Evolutionary conservation across 2,888 invertebrate genomes (phyloP).

Genomic region (Venustoraphidia nigricollis): DNA sequence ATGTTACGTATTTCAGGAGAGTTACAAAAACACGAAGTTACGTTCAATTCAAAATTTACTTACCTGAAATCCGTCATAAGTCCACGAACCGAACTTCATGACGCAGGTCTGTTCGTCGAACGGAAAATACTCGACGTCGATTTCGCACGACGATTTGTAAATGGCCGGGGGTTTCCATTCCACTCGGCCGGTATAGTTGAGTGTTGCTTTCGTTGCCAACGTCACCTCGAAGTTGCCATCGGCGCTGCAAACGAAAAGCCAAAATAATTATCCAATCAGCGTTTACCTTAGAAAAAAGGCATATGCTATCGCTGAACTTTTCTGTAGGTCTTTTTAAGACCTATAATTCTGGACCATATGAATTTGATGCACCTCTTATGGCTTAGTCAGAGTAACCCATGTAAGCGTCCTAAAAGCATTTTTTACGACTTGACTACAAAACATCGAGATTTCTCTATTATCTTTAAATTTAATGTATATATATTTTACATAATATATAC

Average conservation of each 20-base stretch:
- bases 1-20: not conserved
- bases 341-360: too few relatives aligned
- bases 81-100: slow-evolving; percentile 78
- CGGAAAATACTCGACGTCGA: slow-evolving; percentile 74
- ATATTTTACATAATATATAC: too few relatives aligned
- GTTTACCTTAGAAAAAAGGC: too few relatives aligned
- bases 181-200: slow-evolving; percentile 67
- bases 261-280: too few relatives aligned
- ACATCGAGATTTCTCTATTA: too few relatives aligned
- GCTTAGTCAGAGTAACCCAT: too few relatives aligned
- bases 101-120: slow-evolving; percentile 78
- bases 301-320: too few relatives aligned
- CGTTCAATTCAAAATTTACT: slow-evolving; percentile 25
- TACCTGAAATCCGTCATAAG: slow-evolving; percentile 72
- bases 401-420: too few relatives aligned
- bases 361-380: too few relatives aligned
- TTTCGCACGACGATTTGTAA: slow-evolving; percentile 79
- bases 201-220: slow-evolving; percentile 64
- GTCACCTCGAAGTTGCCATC: slow-evolving; percentile 78
- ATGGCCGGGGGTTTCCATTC: slow-evolving; percentile 88
- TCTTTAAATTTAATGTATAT: too few relatives aligned
- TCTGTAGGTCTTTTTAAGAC: too few relatives aligned
- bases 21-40: not conserved
- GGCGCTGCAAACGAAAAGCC: slow-evolving; percentile 36
- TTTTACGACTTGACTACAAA: too few relatives aligned